Conservation (phyloP, 2,113 vertebrate species). For the Psittacula cyanocephala region DNA sequence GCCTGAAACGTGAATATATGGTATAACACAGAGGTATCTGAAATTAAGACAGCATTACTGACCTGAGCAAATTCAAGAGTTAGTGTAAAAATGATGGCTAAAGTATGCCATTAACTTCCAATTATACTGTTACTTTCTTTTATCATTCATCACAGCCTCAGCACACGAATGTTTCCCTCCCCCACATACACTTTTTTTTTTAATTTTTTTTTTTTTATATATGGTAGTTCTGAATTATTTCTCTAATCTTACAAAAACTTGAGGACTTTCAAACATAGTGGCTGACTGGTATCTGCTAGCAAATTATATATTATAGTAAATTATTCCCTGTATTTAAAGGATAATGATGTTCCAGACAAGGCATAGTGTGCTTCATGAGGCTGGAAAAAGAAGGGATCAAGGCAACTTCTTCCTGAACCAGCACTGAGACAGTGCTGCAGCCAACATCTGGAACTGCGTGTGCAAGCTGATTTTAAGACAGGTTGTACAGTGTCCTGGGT, state of each 20-base stretch:
- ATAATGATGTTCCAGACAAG: not conserved
- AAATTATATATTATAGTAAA: not conserved
- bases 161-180: not conserved
- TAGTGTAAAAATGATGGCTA: not conserved
- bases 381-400: not conserved
- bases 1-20: not conserved
- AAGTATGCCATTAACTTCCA: not conserved
- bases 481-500: not conserved
- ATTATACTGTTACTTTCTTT: not conserved
- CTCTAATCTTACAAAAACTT: not conserved
- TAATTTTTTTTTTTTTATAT: not conserved
- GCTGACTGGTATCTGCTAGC: not conserved
- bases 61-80: not conserved
- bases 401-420: not conserved
- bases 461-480: not conserved
- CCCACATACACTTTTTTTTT: rapidly evolving
- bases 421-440: not conserved
- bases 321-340: not conserved
- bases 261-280: not conserved
- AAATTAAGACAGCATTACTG: not conserved
- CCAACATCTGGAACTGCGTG: not conserved
- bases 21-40: not conserved
- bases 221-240: not conserved
- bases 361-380: not conserved
- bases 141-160: not conserved